Percentiles rank a stretch among this genome's conserved stretches.
These are phyloP conservation scores for Callyntrura sp. DNA, from an alignment of 2,888 invertebrate genomes.

Conservation along the genomic window DNA sequence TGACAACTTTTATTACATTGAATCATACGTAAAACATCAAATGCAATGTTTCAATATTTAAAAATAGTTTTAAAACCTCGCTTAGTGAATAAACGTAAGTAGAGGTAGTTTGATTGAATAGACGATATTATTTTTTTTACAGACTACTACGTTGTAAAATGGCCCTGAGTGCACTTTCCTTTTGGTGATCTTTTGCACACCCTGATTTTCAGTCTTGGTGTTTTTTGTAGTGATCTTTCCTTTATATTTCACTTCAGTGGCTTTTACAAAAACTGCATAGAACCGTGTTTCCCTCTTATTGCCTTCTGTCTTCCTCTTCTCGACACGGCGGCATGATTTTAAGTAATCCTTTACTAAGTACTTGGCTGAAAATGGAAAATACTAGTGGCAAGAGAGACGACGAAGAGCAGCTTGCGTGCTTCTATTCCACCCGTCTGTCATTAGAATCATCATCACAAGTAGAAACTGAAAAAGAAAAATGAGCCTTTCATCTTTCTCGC, in stretches of 20 bases:
- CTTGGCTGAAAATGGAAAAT: constrained; percentile 62
- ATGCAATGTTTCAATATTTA: no score
- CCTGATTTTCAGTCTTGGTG: no score
- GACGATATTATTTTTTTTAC: no score
- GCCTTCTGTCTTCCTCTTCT: constrained; percentile 17
- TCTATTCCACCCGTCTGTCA: constrained; percentile 70
- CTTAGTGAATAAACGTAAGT: no score
- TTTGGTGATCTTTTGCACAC: no score
- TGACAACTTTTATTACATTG: no score
- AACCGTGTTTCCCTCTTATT: constrained; percentile 12
- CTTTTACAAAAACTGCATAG: constrained; percentile 57
- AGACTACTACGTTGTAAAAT: no score
- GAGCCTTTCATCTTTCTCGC: constrained; percentile 65
- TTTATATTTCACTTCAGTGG: constrained; percentile 39
- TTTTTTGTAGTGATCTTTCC: no score
- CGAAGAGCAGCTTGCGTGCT: constrained; percentile 15
- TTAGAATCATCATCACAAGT: constrained; percentile 63
- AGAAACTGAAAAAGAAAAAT: constrained; percentile 65
- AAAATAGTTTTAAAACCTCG: no score
- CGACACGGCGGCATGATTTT: constrained; percentile 12
- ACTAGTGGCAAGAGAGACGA: constrained; percentile 27
- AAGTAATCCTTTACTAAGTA: constrained; percentile 74
- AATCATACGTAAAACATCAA: no score
- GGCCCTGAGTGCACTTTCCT: no score
- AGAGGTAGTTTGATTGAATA: no score